Percentiles rank a stretch among this genome's conserved stretches.
These are phyloP conservation scores for Gymnodraco acuticeps DNA, from an alignment of 2,797 vertebrate species.

Conservation along the genomic window DNA sequence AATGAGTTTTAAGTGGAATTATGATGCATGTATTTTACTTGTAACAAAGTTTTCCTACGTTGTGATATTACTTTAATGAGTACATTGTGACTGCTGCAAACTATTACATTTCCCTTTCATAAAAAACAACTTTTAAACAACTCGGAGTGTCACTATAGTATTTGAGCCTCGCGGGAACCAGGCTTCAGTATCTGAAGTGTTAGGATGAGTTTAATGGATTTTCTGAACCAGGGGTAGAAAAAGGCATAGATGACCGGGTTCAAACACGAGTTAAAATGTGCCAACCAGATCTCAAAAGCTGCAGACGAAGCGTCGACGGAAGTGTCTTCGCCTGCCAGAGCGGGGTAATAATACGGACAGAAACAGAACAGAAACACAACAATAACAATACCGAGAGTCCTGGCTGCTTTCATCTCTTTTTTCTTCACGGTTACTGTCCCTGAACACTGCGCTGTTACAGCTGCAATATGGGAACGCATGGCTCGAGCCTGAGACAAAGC, in stretches of 20 bases:
- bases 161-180: constrained; percentile 32
- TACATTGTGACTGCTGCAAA: no score
- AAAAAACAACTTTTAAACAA: neutral
- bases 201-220: constrained; percentile 45
- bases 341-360: constrained; percentile 62
- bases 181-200: constrained; percentile 52
- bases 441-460: neutral
- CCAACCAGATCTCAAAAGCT: constrained; percentile 60
- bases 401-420: constrained; percentile 68
- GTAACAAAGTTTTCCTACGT: no score
- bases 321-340: constrained; percentile 37
- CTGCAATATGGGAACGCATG: constrained; percentile 35
- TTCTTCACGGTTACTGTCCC: constrained; percentile 6
- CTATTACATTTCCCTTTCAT: neutral
- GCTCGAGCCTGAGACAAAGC: constrained; percentile 64
- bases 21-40: no score
- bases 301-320: constrained; percentile 21
- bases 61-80: no score
- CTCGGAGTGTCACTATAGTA: constrained; percentile 12
- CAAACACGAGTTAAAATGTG: constrained; percentile 72
- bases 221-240: constrained; percentile 68
- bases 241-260: constrained; percentile 64
- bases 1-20: no score
- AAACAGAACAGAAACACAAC: constrained; percentile 66
- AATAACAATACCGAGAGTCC: constrained; percentile 67